A percentile compares a stretch with the other conserved stretches of the same genome.
Evolutionary conservation across 1,140 invertebrate species (phyloP).

Genomic region (Chironomus tepperi): DNA sequence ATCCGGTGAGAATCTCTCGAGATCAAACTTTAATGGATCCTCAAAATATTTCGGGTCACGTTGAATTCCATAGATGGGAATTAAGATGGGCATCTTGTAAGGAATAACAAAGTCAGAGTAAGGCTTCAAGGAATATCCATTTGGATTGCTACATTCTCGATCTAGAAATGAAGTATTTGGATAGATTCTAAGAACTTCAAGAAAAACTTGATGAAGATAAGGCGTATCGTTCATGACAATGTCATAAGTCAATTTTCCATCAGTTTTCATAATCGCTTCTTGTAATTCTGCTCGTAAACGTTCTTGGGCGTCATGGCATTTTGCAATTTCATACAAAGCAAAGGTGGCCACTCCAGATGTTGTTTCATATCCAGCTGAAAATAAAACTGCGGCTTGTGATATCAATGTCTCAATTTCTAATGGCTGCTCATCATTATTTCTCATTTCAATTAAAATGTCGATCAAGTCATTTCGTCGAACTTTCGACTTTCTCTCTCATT

Average conservation of each 20-base stretch:
- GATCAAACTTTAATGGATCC: constrained; percentile 55
- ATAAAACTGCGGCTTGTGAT: constrained; percentile 59
- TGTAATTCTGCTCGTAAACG: constrained; percentile 54
- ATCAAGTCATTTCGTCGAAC: constrained; percentile 40
- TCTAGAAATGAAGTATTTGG: constrained; percentile 32
- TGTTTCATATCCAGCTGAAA: constrained; percentile 68
- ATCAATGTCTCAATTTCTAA: constrained; percentile 44
- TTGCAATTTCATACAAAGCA: constrained; percentile 55
- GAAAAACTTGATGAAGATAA: constrained; percentile 50
- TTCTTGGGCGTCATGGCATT: constrained; percentile 57
- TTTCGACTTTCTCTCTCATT: constrained; percentile 32
- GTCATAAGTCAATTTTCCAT: constrained; percentile 50
- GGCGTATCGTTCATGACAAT: constrained; percentile 49
- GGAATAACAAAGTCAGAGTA: constrained; percentile 31
- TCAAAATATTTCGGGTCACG: constrained; percentile 46
- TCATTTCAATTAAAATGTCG: constrained; percentile 38
- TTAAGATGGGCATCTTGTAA: constrained; percentile 35
- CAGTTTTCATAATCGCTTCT: constrained; percentile 39
- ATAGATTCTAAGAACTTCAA: constrained; percentile 40
- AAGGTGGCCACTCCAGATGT: constrained; percentile 60
- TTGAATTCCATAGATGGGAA: constrained; percentile 35
- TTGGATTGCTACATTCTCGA: constrained; percentile 30
- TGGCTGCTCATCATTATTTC: neutral
- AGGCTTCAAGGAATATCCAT: constrained; percentile 30
- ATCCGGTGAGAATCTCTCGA: constrained; percentile 51